Conservation (phyloP, 1,140 invertebrate genomes). For the Drosophila nasuta region DNA sequence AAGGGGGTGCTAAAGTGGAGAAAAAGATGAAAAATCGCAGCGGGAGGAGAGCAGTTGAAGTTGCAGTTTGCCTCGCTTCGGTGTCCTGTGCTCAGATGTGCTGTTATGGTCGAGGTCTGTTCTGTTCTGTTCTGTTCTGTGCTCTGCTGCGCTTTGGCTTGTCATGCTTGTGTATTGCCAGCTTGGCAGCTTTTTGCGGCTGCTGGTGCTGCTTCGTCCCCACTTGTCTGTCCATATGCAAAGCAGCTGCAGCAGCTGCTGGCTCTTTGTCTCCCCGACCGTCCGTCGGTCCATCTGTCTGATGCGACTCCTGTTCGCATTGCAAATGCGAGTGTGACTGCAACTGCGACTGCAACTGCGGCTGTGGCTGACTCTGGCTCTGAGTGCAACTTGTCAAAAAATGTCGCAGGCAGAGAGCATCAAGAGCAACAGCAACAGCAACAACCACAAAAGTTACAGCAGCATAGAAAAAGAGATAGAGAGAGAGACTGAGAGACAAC, state of each 20-base stretch:
- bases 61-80: constrained; percentile 19
- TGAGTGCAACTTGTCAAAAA: constrained; percentile 82
- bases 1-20: neutral
- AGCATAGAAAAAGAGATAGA: constrained; percentile 14
- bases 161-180: constrained; percentile 63
- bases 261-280: constrained; percentile 13
- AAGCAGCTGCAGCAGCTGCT: constrained; percentile 69
- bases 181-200: constrained; percentile 61
- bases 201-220: neutral
- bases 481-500: constrained; percentile 39
- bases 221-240: constrained; percentile 74
- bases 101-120: constrained; percentile 2
- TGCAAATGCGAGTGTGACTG: constrained; percentile 43
- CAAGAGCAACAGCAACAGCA: neutral
- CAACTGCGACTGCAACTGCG: constrained; percentile 36
- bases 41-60: constrained; percentile 22
- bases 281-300: neutral
- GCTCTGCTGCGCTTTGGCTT: constrained; percentile 37
- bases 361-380: constrained; percentile 43
- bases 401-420: constrained; percentile 64
- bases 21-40: constrained; percentile 40
- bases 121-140: neutral
- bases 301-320: constrained; percentile 47
- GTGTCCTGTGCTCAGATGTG: constrained; percentile 28
- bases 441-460: constrained; percentile 8